Evolutionary conservation across 2,888 invertebrate species (phyloP), one percentile per base, ranked within the genome.

Genomic region (Temnothorax ravouxi): DNA sequence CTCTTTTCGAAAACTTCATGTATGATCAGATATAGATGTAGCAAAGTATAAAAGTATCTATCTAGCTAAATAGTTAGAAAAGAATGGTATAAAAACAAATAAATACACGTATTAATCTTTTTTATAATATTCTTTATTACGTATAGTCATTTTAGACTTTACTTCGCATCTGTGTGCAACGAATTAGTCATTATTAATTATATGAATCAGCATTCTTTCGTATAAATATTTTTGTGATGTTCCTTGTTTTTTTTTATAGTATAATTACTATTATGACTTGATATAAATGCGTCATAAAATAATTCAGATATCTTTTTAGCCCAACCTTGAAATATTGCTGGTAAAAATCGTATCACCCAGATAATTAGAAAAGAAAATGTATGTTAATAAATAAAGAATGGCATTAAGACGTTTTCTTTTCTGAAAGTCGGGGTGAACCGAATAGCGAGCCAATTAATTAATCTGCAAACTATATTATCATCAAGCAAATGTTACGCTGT

Each of bases 151-250:
- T 64, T 82, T 84, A 52, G 64, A 34, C 54, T 86, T 61, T 83
- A 47, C 4, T 79, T 76, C 50, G 52, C 62, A 62, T 76, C 18
- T 13, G 15, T 84, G 84, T 76, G 79, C 66, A 87, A 87, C 84
- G 80, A 87, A 89, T 88, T 88, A 88, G 80, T 87, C 72, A 76
- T 25, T 71, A 84, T 89, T 88, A 89, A 86, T 77, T 84, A 87
- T 72, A 72, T 86, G 64, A 15, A 50, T 83, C 76, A 87, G 76
- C 72, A 84, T 81, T 84, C 9, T 61, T 76, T 34, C 47, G 18
- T 77, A 83, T 74, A 88, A 84, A 79, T 85, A 81, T 61, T 86
- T 86, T 59, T 56, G 61, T 84, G 52, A 83, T 21, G 72, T 67
- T 77, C 21, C 50, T 47, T 84, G 54, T 29, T 54, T 52, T 52